Conservation (phyloP, 2,113 vertebrate genomes). For the Petrocephalus microphthalmus region DNA sequence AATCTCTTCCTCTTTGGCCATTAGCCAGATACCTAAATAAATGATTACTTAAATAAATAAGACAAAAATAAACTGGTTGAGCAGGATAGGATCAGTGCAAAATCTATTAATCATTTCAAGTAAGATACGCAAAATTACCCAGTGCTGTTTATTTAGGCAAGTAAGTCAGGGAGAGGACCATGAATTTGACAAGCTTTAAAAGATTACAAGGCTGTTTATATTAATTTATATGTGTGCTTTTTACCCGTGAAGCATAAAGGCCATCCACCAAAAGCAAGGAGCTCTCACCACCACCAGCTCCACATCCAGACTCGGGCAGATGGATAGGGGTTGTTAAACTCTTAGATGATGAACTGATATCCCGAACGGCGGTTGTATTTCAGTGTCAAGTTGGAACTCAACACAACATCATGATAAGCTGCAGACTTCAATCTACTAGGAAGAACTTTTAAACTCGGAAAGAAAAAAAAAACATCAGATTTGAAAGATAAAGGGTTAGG, state of each 20-base stretch:
- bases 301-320: neutral
- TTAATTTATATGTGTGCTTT: neutral
- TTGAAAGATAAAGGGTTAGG: neutral
- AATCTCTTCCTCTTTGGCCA: neutral
- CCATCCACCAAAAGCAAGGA: neutral
- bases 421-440: neutral
- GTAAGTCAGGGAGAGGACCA: neutral
- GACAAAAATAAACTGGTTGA: neutral
- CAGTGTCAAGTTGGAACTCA: neutral
- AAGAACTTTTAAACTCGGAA: neutral
- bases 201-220: neutral
- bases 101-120: neutral
- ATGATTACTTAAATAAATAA: neutral
- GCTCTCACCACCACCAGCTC: neutral
- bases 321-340: conserved; percentile 4
- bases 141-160: neutral
- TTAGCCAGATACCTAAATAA: neutral
- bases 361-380: neutral
- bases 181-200: neutral
- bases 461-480: neutral
- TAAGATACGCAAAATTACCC: neutral
- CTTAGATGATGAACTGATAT: neutral
- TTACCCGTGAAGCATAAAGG: neutral
- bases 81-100: neutral
- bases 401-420: neutral